A percentile compares a stretch with the other conserved stretches of the same genome.
These are phyloP conservation scores for Chionoecetes opilio DNA, from an alignment of 1,140 invertebrate genomes.

Conservation along the genomic window DNA sequence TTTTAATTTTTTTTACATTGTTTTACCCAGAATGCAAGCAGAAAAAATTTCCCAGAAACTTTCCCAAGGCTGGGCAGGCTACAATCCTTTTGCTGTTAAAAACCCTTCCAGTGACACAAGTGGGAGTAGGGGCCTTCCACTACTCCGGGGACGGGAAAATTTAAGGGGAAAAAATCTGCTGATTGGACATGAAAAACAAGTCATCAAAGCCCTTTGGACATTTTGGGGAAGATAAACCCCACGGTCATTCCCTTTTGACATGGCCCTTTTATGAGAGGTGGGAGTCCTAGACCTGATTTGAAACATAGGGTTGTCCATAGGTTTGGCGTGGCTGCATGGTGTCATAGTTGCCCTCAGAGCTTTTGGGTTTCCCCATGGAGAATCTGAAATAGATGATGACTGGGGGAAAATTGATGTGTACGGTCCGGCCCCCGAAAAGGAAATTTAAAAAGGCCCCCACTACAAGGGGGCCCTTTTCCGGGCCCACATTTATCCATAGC, in stretches of 20 bases:
- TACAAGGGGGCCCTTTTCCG: conserved; percentile 38
- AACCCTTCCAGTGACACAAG: conserved; percentile 57
- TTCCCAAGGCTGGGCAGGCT: conserved; percentile 73
- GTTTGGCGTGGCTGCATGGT: conserved; percentile 47
- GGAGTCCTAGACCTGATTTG: conserved; percentile 24
- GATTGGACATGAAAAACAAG: background rate
- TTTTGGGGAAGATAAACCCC: background rate
- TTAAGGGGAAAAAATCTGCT: conserved; percentile 78
- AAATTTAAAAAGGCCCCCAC: conserved; percentile 34
- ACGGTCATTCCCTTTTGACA: conserved; percentile 58
- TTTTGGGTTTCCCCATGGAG: too few relatives aligned
- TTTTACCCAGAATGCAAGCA: conserved; percentile 53
- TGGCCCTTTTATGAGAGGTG: conserved; percentile 54
- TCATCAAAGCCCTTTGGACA: background rate
- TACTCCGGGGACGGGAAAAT: conserved; percentile 77
- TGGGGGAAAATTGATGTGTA: background rate
- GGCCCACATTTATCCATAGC: background rate
- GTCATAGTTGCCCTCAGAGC: conserved; percentile 21
- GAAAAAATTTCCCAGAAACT: conserved; percentile 8
- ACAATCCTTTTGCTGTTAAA: conserved; percentile 65
- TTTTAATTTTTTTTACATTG: conserved; percentile 60
- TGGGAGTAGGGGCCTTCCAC: conserved; percentile 74
- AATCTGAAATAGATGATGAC: background rate
- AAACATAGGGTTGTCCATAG: background rate
- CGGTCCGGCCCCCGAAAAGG: conserved; percentile 32